phyloP scores from a whole-genome alignment of 2,888 invertebrate species.

The Girardia tigrina region DNA sequence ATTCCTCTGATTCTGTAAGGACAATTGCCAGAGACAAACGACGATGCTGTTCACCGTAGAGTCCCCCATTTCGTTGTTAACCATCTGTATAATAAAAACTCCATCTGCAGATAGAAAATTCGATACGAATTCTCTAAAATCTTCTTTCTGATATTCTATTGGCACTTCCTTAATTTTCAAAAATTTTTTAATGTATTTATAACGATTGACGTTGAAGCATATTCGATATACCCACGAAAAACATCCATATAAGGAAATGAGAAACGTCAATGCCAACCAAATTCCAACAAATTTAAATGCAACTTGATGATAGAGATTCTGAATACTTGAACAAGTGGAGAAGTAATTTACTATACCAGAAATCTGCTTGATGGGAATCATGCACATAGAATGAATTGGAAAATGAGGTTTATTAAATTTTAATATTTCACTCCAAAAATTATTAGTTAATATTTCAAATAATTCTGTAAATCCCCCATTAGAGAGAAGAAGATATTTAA shows the following conservation, averaged over 20 bases:
- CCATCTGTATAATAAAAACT: neutral
- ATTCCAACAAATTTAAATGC: neutral
- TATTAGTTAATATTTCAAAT: neutral
- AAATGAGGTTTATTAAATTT: neutral
- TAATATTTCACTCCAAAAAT: neutral
- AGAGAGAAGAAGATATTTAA: neutral
- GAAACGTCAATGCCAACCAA: neutral
- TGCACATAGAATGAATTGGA: neutral
- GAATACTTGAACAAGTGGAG: neutral
- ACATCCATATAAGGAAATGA: neutral
- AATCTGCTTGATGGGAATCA: too few relatives aligned
- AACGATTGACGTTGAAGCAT: neutral
- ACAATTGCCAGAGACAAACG: too few relatives aligned
- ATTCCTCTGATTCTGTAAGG: too few relatives aligned
- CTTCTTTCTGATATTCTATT: neutral
- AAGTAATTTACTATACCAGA: neutral
- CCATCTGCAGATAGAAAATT: neutral
- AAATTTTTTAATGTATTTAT: neutral
- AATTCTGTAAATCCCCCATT: neutral
- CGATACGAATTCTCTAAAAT: neutral
- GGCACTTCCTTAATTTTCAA: neutral
- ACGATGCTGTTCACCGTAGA: neutral
- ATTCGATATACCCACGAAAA: neutral
- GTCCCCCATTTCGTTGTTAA: neutral
- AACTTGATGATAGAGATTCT: neutral